Percentiles rank a stretch among this genome's conserved stretches.
These are phyloP conservation scores for Rhinoraja longicauda DNA, from an alignment of 2,797 vertebrate species.

Conservation along the genomic window DNA sequence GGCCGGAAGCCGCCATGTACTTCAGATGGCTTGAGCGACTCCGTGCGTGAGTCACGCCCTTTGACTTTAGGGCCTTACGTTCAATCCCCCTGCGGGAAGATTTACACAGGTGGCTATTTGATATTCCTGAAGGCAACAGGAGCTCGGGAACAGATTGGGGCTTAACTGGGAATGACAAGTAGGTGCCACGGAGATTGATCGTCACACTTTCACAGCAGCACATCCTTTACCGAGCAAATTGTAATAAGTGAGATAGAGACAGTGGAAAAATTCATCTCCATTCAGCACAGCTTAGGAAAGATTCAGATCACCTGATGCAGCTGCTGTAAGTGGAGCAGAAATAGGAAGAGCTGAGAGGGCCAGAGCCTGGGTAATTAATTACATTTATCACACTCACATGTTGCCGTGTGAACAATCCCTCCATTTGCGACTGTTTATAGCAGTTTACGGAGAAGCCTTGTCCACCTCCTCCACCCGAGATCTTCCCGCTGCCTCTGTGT, in stretches of 20 bases:
- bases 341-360: conserved; percentile 17
- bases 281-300: neutral
- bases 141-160: neutral
- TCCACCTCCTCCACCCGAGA: neutral
- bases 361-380: conserved; percentile 17
- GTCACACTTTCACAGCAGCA: neutral
- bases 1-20: no score
- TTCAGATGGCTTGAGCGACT: no score
- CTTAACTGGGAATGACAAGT: conserved; percentile 11
- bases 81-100: no score
- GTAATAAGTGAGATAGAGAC: conserved; percentile 22
- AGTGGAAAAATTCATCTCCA: conserved; percentile 32
- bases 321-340: conserved; percentile 4
- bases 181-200: neutral
- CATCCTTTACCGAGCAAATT: conserved; percentile 21
- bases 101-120: no score
- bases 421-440: neutral
- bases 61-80: no score
- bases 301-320: conserved; percentile 27
- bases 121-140: neutral
- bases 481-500: neutral
- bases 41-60: no score
- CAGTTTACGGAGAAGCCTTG: neutral
- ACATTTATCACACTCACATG: conserved; percentile 14
- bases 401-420: neutral